phyloP scores from a whole-genome alignment of 2,888 invertebrate genomes.

The Andrena bucephala region DNA sequence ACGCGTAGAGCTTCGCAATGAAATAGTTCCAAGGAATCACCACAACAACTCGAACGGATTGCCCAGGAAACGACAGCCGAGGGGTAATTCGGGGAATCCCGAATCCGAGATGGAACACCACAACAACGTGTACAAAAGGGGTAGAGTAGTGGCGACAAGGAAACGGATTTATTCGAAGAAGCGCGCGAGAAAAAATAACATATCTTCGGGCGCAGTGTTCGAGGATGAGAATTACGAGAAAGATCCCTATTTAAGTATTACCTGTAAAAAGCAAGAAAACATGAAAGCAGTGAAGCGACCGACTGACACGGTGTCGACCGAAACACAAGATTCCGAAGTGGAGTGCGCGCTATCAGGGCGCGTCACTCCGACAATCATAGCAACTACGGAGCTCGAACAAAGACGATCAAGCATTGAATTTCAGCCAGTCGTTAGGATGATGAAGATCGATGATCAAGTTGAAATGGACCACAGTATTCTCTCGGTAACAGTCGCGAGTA shows the following conservation, averaged over 20 bases:
- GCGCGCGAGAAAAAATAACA: constrained; percentile 63
- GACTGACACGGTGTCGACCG: constrained; percentile 62
- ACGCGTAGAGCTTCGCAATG: constrained; percentile 70
- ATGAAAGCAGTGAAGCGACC: constrained; percentile 46
- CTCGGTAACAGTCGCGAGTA: constrained; percentile 82
- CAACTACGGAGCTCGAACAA: constrained; percentile 78
- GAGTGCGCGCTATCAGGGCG: constrained; percentile 76
- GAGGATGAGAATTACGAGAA: constrained; percentile 78
- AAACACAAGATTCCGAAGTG: constrained; percentile 73
- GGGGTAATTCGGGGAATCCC: constrained; percentile 46
- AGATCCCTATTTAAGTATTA: constrained; percentile 71
- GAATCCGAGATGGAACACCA: constrained; percentile 48
- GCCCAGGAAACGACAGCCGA: constrained; percentile 61
- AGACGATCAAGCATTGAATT: constrained; percentile 85
- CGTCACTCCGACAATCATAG: constrained; percentile 71
- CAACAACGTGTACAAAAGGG: constrained; percentile 51
- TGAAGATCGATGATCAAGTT: constrained; percentile 87
- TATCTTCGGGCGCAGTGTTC: constrained; percentile 69
- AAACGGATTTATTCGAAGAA: constrained; percentile 67
- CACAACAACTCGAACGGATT: constrained; percentile 57
- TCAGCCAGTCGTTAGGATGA: constrained; percentile 89
- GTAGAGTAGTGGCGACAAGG: constrained; percentile 46
- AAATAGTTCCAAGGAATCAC: constrained; percentile 71
- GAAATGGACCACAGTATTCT: constrained; percentile 82
- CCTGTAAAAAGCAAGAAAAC: constrained; percentile 59